Evolutionary conservation across 2,113 vertebrate genomes (phyloP), one percentile per base, ranked within the genome.

Genomic region (Channa maculata): DNA sequence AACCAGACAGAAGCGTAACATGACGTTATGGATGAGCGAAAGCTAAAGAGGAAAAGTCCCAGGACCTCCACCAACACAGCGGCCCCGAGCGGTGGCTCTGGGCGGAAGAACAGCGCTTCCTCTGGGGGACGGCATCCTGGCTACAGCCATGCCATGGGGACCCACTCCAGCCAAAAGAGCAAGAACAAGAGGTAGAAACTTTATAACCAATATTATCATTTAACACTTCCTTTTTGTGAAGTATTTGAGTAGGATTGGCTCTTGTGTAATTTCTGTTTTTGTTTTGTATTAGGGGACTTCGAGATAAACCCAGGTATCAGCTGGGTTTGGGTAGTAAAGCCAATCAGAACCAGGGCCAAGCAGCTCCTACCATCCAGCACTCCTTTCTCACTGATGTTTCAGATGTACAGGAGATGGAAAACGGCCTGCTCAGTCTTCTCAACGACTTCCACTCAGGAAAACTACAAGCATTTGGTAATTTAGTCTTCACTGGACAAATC

Each of bases 391-490:
- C 98, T 0, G 98, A 99, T 6, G 97, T 99, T 6, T 99, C 98
- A 0, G 98, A 99, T 11, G 98, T 99, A 0, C 97, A 99, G 80
- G 98, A 99, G 87, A 99, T 99, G 98, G 98, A 99, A 88, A 96
- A 96, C 12, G 98, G 98, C 8, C 95, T 99, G 43, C 93, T 99
- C 3, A 95, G 97, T 62, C 98, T 99, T 62, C 91, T 99, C 51
- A 97, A 98, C n/a, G 98, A 99, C 89, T 99, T 99, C 90, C 98
- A 99, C 84, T 99, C 96, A 63, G 98, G 98, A 64, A 99, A 98
- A 92, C 95, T 99, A 36, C 97, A 99, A 83, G 98, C 98, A 0
- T 99, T 99, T 86, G 98, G 98, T 98, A 92, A 90, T 69, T 45
- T 7, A 0, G 3, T 46, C 3, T 11, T 12, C 5, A 46, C 8